These are phyloP conservation scores for Nerophis ophidion DNA, from an alignment of 2,113 vertebrate species.

Conservation along the genomic window DNA sequence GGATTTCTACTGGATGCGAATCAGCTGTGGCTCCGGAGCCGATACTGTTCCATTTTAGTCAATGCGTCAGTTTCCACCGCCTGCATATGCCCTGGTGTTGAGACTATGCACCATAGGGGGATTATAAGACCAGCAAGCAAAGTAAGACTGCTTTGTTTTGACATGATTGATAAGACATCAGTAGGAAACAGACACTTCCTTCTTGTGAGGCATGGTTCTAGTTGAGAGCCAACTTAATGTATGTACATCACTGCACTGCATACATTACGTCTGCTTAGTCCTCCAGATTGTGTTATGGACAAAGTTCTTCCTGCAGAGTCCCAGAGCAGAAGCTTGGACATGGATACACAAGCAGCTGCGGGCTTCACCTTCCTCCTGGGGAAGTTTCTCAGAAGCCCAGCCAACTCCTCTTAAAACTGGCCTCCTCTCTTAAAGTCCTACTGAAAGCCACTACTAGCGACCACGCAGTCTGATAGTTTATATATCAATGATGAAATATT, in stretches of 20 bases:
- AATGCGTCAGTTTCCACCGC: no score
- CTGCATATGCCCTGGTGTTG: no score
- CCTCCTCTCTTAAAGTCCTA: constrained; percentile 28
- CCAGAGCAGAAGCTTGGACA: constrained; percentile 18
- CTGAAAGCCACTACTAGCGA: no score
- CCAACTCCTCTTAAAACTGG: constrained; percentile 38
- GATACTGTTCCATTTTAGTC: no score
- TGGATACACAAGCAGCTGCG: constrained; percentile 36
- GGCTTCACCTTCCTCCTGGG: constrained; percentile 33
- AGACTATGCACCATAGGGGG: neutral
- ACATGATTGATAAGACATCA: constrained; percentile 52
- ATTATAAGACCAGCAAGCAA: constrained; percentile 38
- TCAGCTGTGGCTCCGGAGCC: no score
- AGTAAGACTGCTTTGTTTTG: constrained; percentile 47
- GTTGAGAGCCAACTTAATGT: constrained; percentile 29
- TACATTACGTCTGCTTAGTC: constrained; percentile 47
- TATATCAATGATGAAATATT: no score
- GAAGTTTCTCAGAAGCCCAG: constrained; percentile 48
- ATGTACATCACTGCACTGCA: constrained; percentile 27
- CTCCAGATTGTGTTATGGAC: constrained; percentile 17
- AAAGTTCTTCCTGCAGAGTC: constrained; percentile 14
- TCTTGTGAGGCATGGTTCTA: constrained; percentile 21
- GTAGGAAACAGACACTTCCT: constrained; percentile 73
- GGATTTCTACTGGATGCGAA: no score
- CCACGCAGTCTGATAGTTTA: no score